Evolutionary conservation across 1,140 invertebrate genomes (phyloP).

Genomic region (Plectrocnemia conspersa): DNA sequence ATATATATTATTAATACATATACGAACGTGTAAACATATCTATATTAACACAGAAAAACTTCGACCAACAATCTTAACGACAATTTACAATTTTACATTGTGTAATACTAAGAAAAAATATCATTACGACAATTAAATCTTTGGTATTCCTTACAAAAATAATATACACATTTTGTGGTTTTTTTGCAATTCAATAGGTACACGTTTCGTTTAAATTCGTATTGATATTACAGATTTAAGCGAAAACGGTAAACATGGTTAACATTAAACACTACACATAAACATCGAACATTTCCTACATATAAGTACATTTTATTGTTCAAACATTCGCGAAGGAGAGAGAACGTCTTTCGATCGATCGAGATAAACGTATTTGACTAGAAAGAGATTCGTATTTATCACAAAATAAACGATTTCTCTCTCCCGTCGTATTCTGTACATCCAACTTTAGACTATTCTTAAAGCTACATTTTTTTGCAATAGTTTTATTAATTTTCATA

Average conservation of each 20-base stretch:
- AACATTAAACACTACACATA: slow-evolving; percentile 15
- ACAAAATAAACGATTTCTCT: slow-evolving; percentile 7
- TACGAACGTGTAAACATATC: no score
- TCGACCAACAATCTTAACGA: no score
- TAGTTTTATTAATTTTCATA: not conserved
- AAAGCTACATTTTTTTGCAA: slow-evolving; percentile 2
- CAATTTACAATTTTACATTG: no score
- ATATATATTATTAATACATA: no score
- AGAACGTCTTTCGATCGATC: not conserved
- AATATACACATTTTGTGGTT: no score
- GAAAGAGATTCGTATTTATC: slow-evolving; percentile 2
- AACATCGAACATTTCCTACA: slow-evolving; percentile 16
- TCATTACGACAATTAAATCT: no score
- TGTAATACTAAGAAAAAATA: no score
- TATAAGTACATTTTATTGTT: slow-evolving; percentile 19
- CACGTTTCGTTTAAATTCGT: no score
- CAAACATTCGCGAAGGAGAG: slow-evolving; percentile 10
- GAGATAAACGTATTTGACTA: not conserved
- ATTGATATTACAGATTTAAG: no score
- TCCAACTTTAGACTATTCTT: slow-evolving; percentile 8
- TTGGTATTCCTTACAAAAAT: no score
- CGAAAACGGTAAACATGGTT: slow-evolving; percentile 8
- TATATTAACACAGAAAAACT: no score
- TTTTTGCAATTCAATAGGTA: no score
- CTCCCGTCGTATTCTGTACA: slow-evolving; percentile 9